These are phyloP conservation scores for Eubucco bourcierii DNA, from an alignment of 2,113 vertebrate species.

Conservation along the genomic window DNA sequence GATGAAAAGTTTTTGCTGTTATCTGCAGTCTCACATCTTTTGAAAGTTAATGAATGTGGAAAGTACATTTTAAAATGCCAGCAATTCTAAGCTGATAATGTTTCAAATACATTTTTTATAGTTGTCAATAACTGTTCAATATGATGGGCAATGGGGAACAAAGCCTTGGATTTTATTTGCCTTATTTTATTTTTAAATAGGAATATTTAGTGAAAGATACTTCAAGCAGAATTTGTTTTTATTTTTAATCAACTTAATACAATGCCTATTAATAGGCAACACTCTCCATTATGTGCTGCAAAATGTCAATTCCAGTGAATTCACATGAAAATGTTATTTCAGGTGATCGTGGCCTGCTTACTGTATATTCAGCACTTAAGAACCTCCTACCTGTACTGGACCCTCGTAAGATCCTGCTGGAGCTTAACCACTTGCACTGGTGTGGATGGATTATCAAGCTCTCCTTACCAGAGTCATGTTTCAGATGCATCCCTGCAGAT, in stretches of 20 bases:
- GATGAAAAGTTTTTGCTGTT: not conserved
- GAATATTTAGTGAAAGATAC: not conserved
- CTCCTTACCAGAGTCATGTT: not conserved
- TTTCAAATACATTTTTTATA: not conserved
- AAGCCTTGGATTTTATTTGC: not conserved
- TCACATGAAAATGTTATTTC: not conserved
- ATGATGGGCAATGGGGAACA: not conserved
- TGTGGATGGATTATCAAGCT: not conserved
- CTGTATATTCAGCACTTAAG: not conserved
- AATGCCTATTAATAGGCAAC: not conserved
- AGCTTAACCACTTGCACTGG: not conserved
- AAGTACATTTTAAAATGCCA: not conserved
- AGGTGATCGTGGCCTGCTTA: not conserved
- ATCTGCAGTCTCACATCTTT: not conserved
- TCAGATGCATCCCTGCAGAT: rapidly evolving
- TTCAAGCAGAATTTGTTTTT: not conserved
- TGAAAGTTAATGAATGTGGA: not conserved
- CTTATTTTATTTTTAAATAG: not conserved
- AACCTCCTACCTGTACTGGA: not conserved
- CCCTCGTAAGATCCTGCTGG: rapidly evolving
- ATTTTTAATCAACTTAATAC: not conserved
- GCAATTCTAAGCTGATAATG: not conserved
- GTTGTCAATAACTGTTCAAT: not conserved
- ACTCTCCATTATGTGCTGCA: not conserved
- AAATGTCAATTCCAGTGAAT: not conserved